phyloP scores from a whole-genome alignment of 2,113 vertebrate species.

The Rostratula benghalensis region DNA sequence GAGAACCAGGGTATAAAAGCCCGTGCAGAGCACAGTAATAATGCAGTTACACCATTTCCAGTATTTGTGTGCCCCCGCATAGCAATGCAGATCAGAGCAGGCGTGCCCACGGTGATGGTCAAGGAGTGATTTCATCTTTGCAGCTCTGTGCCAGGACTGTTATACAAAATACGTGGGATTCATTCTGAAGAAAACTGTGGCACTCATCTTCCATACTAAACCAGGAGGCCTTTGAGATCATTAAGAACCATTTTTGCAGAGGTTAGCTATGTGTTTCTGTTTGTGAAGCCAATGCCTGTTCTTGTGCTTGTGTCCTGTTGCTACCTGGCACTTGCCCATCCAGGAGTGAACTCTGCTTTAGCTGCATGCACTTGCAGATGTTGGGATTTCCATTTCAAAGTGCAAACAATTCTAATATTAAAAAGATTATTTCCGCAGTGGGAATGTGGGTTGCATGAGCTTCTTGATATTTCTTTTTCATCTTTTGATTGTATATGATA shows the following conservation, averaged over 20 bases:
- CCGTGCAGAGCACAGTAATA: constrained; percentile 25
- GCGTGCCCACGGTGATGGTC: constrained; percentile 18
- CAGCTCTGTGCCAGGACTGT: constrained; percentile 40
- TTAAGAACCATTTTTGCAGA: constrained; percentile 25
- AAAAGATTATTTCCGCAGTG: constrained; percentile 34
- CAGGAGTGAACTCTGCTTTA: background rate
- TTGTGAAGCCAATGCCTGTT: constrained; percentile 16
- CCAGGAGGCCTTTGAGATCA: constrained; percentile 6
- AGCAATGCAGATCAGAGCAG: constrained; percentile 34
- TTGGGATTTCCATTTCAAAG: constrained; percentile 65
- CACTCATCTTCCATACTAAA: constrained; percentile 19
- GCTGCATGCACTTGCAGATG: constrained; percentile 16
- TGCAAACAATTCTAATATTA: constrained; percentile 57
- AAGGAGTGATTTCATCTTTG: constrained; percentile 54
- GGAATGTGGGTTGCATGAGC: constrained; percentile 12
- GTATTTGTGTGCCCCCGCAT: constrained; percentile 5
- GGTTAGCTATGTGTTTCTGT: background rate
- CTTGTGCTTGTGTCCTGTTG: background rate
- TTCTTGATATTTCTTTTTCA: constrained; percentile 45
- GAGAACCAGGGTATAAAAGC: constrained; percentile 50
- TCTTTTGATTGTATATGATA: constrained; percentile 22
- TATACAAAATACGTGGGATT: constrained; percentile 22
- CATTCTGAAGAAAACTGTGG: constrained; percentile 21
- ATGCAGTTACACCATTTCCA: constrained; percentile 58
- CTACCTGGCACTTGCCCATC: constrained; percentile 35